A percentile compares a stretch with the other conserved stretches of the same genome.
phyloP scores from a whole-genome alignment of 2,113 vertebrate species.

The Atractosteus spatula region DNA sequence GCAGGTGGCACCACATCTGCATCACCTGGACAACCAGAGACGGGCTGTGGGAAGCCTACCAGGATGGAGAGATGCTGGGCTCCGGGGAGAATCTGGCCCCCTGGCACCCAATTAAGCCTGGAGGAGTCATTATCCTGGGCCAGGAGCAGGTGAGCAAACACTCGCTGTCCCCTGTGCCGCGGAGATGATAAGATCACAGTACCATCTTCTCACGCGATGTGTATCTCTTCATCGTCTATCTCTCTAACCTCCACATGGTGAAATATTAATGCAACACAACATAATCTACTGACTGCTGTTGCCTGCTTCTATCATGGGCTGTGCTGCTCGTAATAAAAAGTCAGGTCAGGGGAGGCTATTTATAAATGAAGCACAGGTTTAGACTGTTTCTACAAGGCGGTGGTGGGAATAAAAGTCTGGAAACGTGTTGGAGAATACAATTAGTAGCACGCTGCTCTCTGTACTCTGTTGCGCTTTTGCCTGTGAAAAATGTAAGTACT shows the following conservation, averaged over 20 bases:
- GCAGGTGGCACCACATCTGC: slow-evolving; percentile 97
- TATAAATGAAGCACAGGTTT: too few relatives aligned
- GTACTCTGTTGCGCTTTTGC: too few relatives aligned
- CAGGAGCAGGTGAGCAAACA: slow-evolving; percentile 88
- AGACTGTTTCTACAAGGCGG: too few relatives aligned
- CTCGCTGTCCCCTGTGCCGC: slow-evolving; percentile 3
- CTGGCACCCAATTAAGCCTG: slow-evolving; percentile 98
- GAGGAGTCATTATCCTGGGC: slow-evolving; percentile 91
- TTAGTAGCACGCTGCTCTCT: too few relatives aligned
- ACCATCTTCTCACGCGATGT: slow-evolving; percentile 39
- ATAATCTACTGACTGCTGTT: not conserved
- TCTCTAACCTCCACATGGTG: not conserved
- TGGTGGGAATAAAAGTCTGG: too few relatives aligned
- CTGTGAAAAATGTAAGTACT: too few relatives aligned
- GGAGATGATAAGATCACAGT: slow-evolving; percentile 19
- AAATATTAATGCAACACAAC: not conserved
- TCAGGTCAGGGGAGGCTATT: too few relatives aligned
- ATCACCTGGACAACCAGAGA: slow-evolving; percentile 97
- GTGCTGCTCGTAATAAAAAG: too few relatives aligned
- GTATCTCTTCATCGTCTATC: not conserved
- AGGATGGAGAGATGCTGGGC: slow-evolving; percentile 92
- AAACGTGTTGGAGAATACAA: too few relatives aligned
- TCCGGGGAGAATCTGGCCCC: slow-evolving; percentile 95
- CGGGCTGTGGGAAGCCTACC: slow-evolving; percentile 96
- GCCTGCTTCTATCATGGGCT: too few relatives aligned